Evolutionary conservation across 1,140 invertebrate species (phyloP).

Genomic region (Panagrolaimus sp.): DNA sequence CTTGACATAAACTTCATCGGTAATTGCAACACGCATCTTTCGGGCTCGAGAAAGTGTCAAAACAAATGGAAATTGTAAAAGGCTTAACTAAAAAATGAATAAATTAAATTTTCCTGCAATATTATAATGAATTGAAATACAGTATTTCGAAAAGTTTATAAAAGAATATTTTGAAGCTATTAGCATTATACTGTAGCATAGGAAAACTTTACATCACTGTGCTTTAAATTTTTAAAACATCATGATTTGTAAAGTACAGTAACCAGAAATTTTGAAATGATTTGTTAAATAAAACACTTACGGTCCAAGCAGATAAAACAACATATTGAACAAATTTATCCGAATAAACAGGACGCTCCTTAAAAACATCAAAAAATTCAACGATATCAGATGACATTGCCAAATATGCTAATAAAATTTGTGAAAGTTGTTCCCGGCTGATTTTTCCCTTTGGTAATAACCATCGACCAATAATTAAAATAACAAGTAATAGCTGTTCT

Average conservation of each 20-base stretch:
- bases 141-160: too few species aligned
- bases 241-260: too few species aligned
- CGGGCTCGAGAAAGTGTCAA: slow-evolving; percentile 49
- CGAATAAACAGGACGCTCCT: slow-evolving; percentile 45
- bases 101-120: too few species aligned
- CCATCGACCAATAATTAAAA: slow-evolving; percentile 61
- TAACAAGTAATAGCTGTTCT: slow-evolving; percentile 60
- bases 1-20: slow-evolving; percentile 41
- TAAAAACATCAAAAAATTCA: slow-evolving; percentile 88
- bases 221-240: too few species aligned
- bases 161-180: too few species aligned
- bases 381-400: slow-evolving; percentile 79
- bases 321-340: slow-evolving; percentile 43
- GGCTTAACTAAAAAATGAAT: slow-evolving; percentile 39
- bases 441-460: slow-evolving; percentile 69
- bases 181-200: too few species aligned
- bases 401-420: slow-evolving; percentile 73
- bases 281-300: slow-evolving; percentile 24
- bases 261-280: too few species aligned
- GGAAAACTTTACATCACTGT: too few species aligned
- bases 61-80: slow-evolving; percentile 56
- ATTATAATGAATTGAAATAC: too few species aligned
- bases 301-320: slow-evolving; percentile 55
- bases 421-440: slow-evolving; percentile 80
- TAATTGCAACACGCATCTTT: slow-evolving; percentile 56